phyloP scores from a whole-genome alignment of 1,140 invertebrate species.

The Macrotrachela quadricornifera region DNA sequence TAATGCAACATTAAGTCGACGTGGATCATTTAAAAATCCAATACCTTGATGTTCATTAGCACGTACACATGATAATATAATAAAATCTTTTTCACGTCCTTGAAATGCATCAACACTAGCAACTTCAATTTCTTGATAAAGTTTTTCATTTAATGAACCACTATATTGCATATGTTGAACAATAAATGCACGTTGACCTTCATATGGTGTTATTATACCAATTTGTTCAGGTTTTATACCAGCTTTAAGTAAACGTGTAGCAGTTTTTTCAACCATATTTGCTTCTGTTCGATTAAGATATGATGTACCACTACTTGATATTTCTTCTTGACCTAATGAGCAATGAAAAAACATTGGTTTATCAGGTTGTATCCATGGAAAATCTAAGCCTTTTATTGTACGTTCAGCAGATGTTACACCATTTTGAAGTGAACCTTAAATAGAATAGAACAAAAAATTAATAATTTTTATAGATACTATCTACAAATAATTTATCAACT shows the following conservation, averaged over 20 bases:
- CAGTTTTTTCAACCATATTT: not conserved
- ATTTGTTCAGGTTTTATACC: not conserved
- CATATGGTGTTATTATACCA: not conserved
- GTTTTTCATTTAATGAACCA: constrained; percentile 70
- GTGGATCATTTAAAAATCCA: not conserved
- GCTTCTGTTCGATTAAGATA: not conserved
- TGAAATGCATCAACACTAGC: not conserved
- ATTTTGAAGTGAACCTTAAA: not conserved
- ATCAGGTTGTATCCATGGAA: not conserved
- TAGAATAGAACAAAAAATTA: too few relatives aligned
- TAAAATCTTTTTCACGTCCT: not conserved
- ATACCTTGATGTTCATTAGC: not conserved
- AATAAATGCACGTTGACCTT: not conserved
- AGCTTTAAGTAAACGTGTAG: not conserved
- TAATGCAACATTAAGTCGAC: not conserved
- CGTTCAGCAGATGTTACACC: not conserved
- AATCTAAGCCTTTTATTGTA: not conserved
- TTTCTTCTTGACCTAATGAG: not conserved
- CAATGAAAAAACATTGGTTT: not conserved
- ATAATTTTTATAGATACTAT: too few relatives aligned
- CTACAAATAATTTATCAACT: too few relatives aligned
- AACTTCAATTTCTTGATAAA: not conserved
- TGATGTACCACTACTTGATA: not conserved
- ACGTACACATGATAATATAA: not conserved
- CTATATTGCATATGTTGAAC: constrained; percentile 47